Percentiles rank a stretch among this genome's conserved stretches.
phyloP scores from a whole-genome alignment of 2,113 vertebrate species.

The Platysteira castanea region DNA sequence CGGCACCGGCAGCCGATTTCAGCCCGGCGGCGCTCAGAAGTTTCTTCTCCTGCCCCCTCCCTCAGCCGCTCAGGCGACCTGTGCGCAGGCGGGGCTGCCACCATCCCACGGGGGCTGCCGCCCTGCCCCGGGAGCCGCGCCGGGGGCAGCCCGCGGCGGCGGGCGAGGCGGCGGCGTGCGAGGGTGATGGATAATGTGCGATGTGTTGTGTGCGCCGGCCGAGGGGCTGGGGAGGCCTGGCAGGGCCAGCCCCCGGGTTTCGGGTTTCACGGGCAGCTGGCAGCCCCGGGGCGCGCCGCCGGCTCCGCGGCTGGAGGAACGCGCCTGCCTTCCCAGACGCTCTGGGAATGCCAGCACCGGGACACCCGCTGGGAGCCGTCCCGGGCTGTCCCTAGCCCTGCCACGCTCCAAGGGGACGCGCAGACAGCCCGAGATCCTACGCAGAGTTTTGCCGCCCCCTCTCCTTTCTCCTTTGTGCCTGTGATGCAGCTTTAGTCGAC shows the following conservation, averaged over 20 bases:
- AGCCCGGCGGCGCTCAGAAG: not conserved
- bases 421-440: not conserved
- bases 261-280: slow-evolving; percentile 48
- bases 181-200: not conserved
- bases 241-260: slow-evolving; percentile 31
- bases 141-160: not conserved
- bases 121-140: not conserved
- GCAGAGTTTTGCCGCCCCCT: not conserved
- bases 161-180: not conserved
- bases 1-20: not conserved
- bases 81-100: not conserved
- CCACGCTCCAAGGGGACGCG: not conserved
- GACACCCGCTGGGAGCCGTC: not conserved
- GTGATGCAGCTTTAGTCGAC: fast-evolving
- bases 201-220: not conserved
- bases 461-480: not conserved
- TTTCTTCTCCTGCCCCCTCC: not conserved
- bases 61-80: not conserved
- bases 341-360: not conserved
- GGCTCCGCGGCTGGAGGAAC: not conserved
- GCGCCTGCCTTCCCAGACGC: not conserved
- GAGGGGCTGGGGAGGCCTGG: not conserved
- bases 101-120: not conserved
- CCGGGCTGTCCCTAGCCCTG: not conserved
- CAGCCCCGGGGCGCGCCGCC: not conserved